Percentiles rank a stretch among this genome's conserved stretches.
These are phyloP conservation scores for Bedellia somnulentella DNA, from an alignment of 2,888 invertebrate genomes.

Conservation along the genomic window DNA sequence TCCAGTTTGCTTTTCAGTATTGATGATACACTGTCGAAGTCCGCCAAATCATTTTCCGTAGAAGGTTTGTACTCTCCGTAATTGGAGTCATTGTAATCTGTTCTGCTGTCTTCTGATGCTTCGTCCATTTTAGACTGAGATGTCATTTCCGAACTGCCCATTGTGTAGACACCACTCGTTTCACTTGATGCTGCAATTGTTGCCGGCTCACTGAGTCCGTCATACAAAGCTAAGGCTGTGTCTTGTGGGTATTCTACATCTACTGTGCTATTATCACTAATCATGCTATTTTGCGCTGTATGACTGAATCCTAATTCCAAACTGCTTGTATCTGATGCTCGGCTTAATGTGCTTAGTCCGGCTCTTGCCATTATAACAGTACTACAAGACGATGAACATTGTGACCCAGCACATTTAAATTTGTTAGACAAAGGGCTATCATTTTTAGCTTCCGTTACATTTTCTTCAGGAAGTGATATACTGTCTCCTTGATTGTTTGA, in stretches of 20 bases:
- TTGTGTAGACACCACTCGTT: conserved; percentile 83
- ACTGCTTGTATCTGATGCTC: conserved; percentile 78
- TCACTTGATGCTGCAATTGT: conserved; percentile 75
- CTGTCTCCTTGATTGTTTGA: conserved; percentile 29
- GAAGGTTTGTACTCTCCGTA: conserved; percentile 61
- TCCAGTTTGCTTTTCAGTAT: conserved; percentile 55
- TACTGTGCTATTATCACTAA: conserved; percentile 71
- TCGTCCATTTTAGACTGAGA: conserved; percentile 63
- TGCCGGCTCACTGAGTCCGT: conserved; percentile 48
- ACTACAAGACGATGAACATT: conserved; percentile 85
- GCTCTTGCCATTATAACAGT: conserved; percentile 76
- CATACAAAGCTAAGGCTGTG: conserved; percentile 62
- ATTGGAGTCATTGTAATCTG: conserved; percentile 53
- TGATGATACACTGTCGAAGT: conserved; percentile 52
- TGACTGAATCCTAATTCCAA: conserved; percentile 84
- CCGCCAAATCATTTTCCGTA: conserved; percentile 50
- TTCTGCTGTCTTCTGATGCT: conserved; percentile 37
- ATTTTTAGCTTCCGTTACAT: conserved; percentile 45
- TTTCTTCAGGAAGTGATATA: conserved; percentile 37
- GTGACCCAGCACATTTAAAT: conserved; percentile 71
- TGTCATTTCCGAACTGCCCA: conserved; percentile 69
- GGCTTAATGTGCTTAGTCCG: conserved; percentile 52
- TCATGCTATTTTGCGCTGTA: conserved; percentile 81
- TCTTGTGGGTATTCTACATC: conserved; percentile 65
- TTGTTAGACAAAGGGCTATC: conserved; percentile 62